Conservation (phyloP, 2,113 vertebrate genomes). For the Taxidea taxus region DNA sequence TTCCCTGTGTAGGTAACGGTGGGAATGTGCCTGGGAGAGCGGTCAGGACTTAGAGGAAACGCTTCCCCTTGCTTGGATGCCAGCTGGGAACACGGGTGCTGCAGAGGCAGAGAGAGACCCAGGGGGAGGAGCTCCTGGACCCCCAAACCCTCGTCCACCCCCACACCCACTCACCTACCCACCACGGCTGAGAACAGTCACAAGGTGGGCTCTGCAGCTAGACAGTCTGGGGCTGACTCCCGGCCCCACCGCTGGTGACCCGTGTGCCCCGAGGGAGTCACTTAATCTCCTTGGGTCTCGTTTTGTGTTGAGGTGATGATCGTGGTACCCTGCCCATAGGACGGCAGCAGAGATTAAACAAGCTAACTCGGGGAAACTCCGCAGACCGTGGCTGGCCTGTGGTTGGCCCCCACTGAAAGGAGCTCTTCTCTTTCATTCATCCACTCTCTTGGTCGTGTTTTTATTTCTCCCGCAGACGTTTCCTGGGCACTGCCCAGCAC, state of each 20-base stretch:
- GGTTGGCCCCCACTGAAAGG: not conserved
- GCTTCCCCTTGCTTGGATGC: not conserved
- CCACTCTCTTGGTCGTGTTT: not conserved
- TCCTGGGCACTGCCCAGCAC: not conserved
- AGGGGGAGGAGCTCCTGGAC: not conserved
- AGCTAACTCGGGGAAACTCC: not conserved
- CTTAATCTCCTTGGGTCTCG: not conserved
- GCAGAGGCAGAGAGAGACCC: not conserved
- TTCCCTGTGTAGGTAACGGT: conserved; percentile 74
- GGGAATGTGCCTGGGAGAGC: not conserved
- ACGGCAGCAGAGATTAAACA: not conserved
- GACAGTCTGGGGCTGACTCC: not conserved
- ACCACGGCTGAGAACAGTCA: accelerated
- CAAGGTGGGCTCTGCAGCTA: not conserved
- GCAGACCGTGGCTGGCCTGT: accelerated
- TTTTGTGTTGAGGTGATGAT: not conserved
- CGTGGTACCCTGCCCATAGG: not conserved
- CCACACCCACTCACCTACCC: not conserved
- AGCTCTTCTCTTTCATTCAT: not conserved
- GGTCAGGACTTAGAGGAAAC: not conserved
- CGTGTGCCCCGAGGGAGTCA: not conserved
- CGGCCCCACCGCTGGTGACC: not conserved
- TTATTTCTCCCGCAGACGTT: not conserved
- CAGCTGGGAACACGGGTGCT: not conserved
- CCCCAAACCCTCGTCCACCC: accelerated